Conservation (phyloP, 2,113 vertebrate species). For the Colius striatus region DNA sequence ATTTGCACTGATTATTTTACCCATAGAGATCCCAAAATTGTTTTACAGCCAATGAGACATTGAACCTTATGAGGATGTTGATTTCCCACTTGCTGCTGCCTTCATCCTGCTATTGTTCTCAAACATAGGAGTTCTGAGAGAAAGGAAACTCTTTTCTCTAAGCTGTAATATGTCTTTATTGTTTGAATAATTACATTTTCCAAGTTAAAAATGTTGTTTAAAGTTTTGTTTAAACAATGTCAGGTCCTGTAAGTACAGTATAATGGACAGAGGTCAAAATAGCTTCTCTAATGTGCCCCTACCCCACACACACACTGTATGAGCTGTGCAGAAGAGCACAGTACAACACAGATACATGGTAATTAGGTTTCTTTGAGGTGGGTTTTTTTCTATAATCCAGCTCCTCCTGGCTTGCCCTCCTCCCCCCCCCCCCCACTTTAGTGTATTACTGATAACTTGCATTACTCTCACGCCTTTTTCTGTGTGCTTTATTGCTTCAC, state of each 20-base stretch:
- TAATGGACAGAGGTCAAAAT: background rate
- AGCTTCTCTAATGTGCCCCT: background rate
- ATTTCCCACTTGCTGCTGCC: background rate
- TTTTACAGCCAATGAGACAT: background rate
- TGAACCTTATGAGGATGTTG: background rate
- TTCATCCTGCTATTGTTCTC: background rate
- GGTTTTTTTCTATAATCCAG: background rate
- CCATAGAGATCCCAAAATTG: background rate
- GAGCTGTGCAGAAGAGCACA: background rate
- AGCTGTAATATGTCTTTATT: background rate
- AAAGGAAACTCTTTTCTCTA: background rate
- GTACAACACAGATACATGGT: background rate
- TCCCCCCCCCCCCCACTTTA: fast-evolving
- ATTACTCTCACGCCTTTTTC: background rate
- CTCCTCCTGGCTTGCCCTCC: background rate
- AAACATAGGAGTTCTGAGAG: background rate
- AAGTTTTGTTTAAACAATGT: background rate
- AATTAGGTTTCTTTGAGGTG: background rate
- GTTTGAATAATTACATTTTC: background rate
- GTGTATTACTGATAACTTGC: background rate
- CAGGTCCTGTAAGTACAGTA: background rate
- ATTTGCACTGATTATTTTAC: background rate
- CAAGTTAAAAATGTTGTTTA: background rate
- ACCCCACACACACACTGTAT: background rate
- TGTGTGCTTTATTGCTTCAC: background rate